These are phyloP conservation scores for Peromyscus eremicus DNA, from an alignment of 2,797 vertebrate genomes.

Conservation along the genomic window DNA sequence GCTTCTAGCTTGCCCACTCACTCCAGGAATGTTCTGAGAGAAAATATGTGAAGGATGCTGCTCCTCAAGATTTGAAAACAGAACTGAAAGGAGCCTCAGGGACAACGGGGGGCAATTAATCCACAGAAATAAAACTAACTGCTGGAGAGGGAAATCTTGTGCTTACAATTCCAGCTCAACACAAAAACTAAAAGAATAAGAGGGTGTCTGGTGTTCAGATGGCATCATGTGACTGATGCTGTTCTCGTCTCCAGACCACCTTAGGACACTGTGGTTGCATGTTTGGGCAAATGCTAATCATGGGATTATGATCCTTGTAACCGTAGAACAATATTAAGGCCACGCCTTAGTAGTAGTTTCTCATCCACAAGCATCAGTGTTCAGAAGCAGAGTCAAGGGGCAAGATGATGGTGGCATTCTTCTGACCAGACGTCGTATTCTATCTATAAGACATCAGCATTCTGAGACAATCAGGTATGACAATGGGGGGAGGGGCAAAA, in stretches of 20 bases:
- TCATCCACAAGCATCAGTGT: background rate
- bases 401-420: background rate
- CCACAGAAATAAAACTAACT: background rate
- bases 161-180: background rate
- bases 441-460: background rate
- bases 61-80: background rate
- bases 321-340: background rate
- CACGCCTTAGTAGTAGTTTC: background rate
- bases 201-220: rapidly evolving
- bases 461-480: background rate
- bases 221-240: background rate
- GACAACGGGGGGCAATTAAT: too few species aligned
- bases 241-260: background rate
- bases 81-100: background rate
- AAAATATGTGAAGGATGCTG: background rate
- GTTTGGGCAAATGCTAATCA: background rate
- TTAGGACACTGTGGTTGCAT: background rate
- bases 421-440: too few species aligned
- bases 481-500: background rate
- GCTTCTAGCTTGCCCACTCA: too few species aligned
- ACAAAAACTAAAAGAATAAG: background rate
- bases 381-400: background rate
- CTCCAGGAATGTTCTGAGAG: background rate
- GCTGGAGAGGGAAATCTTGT: background rate
- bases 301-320: background rate